These are phyloP conservation scores for Monochamus saltuarius DNA, from an alignment of 1,140 invertebrate species.

Conservation along the genomic window DNA sequence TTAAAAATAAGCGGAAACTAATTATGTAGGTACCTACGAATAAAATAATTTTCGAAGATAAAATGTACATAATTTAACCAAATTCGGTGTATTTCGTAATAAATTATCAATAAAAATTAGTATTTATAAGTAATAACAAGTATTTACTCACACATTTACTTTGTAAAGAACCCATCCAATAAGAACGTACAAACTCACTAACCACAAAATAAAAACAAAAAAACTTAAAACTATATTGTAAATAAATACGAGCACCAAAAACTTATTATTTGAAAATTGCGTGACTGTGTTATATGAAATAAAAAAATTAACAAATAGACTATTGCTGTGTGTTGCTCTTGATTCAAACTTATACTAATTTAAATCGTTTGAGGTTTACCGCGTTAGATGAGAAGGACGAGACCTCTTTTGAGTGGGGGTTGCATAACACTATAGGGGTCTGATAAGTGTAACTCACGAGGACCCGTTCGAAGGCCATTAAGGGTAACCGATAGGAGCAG, in stretches of 20 bases:
- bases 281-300: neutral
- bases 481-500: conserved; percentile 36
- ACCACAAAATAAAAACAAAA: conserved; percentile 4
- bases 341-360: conserved; percentile 41
- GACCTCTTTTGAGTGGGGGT: conserved; percentile 28
- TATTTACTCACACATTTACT: no score
- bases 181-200: conserved; percentile 1
- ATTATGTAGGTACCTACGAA: no score
- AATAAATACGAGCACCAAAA: neutral
- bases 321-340: conserved; percentile 35
- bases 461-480: conserved; percentile 35
- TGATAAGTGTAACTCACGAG: conserved; percentile 31
- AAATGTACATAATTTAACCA: no score
- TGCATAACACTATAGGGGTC: conserved; percentile 35
- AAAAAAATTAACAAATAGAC: conserved; percentile 4
- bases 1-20: no score
- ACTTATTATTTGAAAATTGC: neutral
- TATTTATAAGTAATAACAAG: no score
- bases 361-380: conserved; percentile 41
- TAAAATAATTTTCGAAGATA: no score
- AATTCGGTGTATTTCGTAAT: no score
- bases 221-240: no score
- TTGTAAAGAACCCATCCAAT: neutral
- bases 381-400: conserved; percentile 15
- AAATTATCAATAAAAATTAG: no score